Evolutionary conservation across 2,113 vertebrate genomes (phyloP).

Genomic region (Gasterosteus aculeatus): DNA sequence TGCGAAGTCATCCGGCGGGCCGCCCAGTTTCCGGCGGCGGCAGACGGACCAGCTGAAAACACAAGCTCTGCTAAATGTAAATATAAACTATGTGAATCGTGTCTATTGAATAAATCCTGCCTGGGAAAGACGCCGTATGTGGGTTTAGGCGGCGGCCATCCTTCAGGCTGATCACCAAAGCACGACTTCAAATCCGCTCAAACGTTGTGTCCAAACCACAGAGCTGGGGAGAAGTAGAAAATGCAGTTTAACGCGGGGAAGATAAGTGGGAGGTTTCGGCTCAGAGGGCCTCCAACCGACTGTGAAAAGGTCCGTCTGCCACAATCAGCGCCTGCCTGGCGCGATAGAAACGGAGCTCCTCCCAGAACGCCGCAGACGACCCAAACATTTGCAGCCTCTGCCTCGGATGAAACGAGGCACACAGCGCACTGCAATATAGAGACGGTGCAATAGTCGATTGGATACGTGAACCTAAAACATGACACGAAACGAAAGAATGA

Average conservation of each 20-base stretch:
- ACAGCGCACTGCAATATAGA: slow-evolving; percentile 11
- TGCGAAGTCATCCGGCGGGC: too few relatives aligned
- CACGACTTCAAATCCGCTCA: slow-evolving; percentile 25
- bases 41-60: too few relatives aligned
- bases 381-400: slow-evolving; percentile 4
- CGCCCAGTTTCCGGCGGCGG: too few relatives aligned
- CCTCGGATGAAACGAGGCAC: slow-evolving; percentile 14
- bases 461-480: neutral
- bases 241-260: slow-evolving; percentile 20
- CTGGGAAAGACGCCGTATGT: neutral
- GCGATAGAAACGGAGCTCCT: slow-evolving; percentile 37
- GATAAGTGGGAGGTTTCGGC: slow-evolving; percentile 37
- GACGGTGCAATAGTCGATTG: neutral
- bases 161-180: neutral
- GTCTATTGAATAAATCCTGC: neutral
- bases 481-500: neutral
- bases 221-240: slow-evolving; percentile 42
- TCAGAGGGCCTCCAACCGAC: slow-evolving; percentile 42
- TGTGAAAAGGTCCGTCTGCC: slow-evolving; percentile 50
- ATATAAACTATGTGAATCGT: neutral
- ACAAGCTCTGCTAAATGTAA: neutral
- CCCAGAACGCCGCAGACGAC: neutral
- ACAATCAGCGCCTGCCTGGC: slow-evolving; percentile 11
- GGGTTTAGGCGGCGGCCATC: neutral
- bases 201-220: slow-evolving; percentile 30